phyloP scores from a whole-genome alignment of 2,797 vertebrate species.

The Lates japonicus region DNA sequence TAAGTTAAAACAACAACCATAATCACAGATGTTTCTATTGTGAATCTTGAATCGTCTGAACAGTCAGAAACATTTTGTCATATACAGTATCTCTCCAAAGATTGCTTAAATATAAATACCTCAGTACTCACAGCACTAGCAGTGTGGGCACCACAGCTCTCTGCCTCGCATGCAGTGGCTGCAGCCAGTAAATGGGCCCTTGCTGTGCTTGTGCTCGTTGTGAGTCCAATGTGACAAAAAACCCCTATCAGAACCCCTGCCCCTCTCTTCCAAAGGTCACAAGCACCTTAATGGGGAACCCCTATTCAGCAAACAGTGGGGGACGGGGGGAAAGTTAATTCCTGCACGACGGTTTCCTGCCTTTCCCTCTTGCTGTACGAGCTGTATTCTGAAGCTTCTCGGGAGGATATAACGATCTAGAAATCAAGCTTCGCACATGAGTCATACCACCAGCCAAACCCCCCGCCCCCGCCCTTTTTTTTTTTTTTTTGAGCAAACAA shows the following conservation, averaged over 20 bases:
- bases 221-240: conserved; percentile 57
- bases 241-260: conserved; percentile 57
- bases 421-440: conserved; percentile 68
- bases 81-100: not conserved
- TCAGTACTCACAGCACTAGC: conserved; percentile 15
- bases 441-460: conserved; percentile 58
- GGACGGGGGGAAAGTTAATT: conserved; percentile 53
- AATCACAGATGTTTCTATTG: not conserved
- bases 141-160: conserved; percentile 41
- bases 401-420: conserved; percentile 62
- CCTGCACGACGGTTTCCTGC: conserved; percentile 49
- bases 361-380: conserved; percentile 21
- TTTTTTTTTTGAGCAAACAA: conserved; percentile 51
- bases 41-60: not conserved
- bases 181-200: conserved; percentile 59
- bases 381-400: conserved; percentile 57
- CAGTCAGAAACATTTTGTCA: not conserved
- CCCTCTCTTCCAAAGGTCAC: conserved; percentile 74
- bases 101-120: conserved; percentile 23
- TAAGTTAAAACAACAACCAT: too few relatives aligned
- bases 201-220: conserved; percentile 55
- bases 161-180: conserved; percentile 46
- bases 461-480: not conserved
- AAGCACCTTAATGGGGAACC: conserved; percentile 60
- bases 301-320: conserved; percentile 44